These are phyloP conservation scores for Pedicia rivosa DNA, from an alignment of 2,888 invertebrate species.

Conservation along the genomic window DNA sequence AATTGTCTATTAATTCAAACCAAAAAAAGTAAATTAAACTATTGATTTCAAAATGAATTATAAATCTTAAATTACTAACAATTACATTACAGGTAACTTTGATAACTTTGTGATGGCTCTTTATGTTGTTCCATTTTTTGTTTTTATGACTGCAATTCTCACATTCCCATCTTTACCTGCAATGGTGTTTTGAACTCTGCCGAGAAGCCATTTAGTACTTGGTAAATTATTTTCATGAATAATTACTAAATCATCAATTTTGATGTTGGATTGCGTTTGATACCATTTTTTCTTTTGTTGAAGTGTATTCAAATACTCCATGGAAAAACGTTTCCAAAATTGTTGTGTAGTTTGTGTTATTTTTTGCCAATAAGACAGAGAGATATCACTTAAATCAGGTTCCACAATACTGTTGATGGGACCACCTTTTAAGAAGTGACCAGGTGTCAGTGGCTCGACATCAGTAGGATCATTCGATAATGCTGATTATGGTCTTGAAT, in stretches of 20 bases:
- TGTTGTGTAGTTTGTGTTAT: neutral
- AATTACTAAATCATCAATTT: neutral
- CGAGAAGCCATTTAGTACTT: neutral
- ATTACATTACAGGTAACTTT: no score
- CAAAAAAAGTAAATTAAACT: no score
- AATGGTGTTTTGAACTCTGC: neutral
- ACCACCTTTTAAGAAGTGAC: conserved; percentile 7
- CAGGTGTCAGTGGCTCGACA: conserved; percentile 4
- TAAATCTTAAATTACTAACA: no score
- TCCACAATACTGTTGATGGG: neutral
- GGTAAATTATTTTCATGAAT: neutral
- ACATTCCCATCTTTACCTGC: neutral
- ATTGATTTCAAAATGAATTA: no score
- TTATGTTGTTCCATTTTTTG: neutral
- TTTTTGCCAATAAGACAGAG: neutral
- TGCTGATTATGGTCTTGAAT: conserved; percentile 15
- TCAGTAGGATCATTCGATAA: conserved; percentile 8
- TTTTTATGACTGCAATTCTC: neutral
- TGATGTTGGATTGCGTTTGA: no score
- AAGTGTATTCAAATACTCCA: neutral
- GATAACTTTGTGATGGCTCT: no score
- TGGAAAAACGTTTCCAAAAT: neutral
- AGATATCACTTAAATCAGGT: neutral
- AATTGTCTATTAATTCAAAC: no score
- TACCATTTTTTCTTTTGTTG: neutral